Conservation (phyloP, 2,888 invertebrate genomes). For the Calephelis perditalis region DNA sequence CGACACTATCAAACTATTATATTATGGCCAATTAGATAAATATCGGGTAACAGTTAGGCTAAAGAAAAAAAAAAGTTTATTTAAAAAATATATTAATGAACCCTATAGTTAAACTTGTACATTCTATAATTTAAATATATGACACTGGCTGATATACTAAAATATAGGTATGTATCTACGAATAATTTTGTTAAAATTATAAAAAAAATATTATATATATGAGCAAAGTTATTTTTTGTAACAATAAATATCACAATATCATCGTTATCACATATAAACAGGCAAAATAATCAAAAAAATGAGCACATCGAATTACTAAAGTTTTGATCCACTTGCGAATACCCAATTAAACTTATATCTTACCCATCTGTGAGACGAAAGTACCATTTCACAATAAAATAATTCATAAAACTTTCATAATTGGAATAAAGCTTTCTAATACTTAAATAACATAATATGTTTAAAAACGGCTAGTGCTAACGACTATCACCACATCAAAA, state of each 20-base stretch:
- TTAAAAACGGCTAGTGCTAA: background rate
- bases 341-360: background rate
- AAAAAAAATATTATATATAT: background rate
- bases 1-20: background rate
- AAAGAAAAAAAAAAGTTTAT: background rate
- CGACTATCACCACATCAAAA: background rate
- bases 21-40: no score
- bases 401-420: background rate
- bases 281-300: background rate
- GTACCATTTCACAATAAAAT: background rate
- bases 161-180: background rate
- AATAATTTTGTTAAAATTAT: background rate
- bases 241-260: background rate
- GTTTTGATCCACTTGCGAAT: background rate
- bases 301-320: constrained; percentile 3
- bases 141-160: constrained; percentile 11
- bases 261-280: background rate
- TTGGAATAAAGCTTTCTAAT: no score
- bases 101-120: background rate
- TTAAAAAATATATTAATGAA: background rate
- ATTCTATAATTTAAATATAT: constrained; percentile 12
- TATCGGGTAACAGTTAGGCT: no score
- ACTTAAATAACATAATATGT: background rate
- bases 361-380: background rate
- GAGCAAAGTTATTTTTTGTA: background rate